Conservation (phyloP, 1,140 invertebrate genomes). For the Meloidogyne floridensis region DNA sequence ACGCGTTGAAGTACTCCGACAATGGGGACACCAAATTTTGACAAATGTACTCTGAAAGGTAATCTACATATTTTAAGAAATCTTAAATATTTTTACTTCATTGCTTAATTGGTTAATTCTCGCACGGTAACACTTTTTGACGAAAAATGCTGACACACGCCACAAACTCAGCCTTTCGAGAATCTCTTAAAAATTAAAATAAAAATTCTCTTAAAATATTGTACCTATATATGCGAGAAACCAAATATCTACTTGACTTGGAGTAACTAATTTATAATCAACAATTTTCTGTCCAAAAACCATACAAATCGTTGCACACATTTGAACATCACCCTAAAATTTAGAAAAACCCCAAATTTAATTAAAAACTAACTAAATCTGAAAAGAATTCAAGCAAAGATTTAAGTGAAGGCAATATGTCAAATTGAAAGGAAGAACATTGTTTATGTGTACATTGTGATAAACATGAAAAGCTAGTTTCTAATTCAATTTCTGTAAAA, state of each 20-base stretch:
- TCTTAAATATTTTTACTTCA: conserved; percentile 26
- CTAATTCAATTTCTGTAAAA: conserved; percentile 2
- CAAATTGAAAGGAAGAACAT: conserved; percentile 27
- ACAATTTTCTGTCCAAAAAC: conserved; percentile 42
- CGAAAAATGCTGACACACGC: conserved; percentile 30
- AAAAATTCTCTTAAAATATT: neutral
- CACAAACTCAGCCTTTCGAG: conserved; percentile 37
- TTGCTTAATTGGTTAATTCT: conserved; percentile 45
- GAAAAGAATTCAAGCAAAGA: conserved; percentile 37
- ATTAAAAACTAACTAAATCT: conserved; percentile 27
- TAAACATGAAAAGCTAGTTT: conserved; percentile 4
- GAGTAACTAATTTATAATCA: conserved; percentile 28
- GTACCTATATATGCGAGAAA: conserved; percentile 38
- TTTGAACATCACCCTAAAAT: conserved; percentile 45
- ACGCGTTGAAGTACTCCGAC: conserved; percentile 20
- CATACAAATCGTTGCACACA: conserved; percentile 45
- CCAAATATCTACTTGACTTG: conserved; percentile 32
- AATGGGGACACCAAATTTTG: conserved; percentile 27
- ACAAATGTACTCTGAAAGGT: conserved; percentile 30
- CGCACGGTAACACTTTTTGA: conserved; percentile 34
- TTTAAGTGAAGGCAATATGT: conserved; percentile 34
- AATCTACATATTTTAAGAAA: neutral
- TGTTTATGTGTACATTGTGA: conserved; percentile 17
- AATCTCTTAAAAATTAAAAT: conserved; percentile 30
- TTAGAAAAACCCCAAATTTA: neutral